Evolutionary conservation across 2,113 vertebrate species (phyloP).

Genomic region (Prionailurus bengalensis): DNA sequence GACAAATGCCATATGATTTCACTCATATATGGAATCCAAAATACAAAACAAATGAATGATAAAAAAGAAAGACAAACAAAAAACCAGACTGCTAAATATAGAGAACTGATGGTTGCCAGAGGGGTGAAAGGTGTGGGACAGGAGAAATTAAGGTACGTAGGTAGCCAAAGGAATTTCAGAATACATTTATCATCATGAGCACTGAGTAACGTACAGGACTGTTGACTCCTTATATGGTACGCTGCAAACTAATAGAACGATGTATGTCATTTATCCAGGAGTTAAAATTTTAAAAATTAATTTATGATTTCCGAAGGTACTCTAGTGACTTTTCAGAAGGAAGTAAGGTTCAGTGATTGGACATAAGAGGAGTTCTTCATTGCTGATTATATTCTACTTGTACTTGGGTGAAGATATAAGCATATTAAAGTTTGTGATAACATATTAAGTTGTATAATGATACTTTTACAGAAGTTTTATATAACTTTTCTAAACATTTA

Average conservation of each 20-base stretch:
- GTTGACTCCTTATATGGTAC: background rate
- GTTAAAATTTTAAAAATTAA: background rate
- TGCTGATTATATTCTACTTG: background rate
- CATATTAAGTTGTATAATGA: background rate
- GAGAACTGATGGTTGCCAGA: background rate
- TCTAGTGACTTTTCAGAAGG: background rate
- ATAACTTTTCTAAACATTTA: background rate
- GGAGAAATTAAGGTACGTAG: background rate
- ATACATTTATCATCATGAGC: background rate
- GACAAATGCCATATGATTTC: background rate
- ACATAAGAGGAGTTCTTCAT: background rate
- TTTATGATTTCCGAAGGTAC: background rate
- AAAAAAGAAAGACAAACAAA: background rate
- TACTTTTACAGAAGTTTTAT: background rate
- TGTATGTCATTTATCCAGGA: background rate
- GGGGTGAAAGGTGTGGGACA: background rate
- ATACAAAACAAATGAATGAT: background rate
- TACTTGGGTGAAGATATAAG: background rate
- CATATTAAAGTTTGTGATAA: background rate
- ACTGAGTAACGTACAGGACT: background rate
- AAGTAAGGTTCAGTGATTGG: background rate
- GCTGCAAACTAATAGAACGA: background rate
- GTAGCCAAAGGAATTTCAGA: background rate
- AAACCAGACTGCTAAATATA: background rate
- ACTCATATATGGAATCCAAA: background rate